Conservation (phyloP, 2,888 invertebrate genomes). For the Trimorus sp. region DNA sequence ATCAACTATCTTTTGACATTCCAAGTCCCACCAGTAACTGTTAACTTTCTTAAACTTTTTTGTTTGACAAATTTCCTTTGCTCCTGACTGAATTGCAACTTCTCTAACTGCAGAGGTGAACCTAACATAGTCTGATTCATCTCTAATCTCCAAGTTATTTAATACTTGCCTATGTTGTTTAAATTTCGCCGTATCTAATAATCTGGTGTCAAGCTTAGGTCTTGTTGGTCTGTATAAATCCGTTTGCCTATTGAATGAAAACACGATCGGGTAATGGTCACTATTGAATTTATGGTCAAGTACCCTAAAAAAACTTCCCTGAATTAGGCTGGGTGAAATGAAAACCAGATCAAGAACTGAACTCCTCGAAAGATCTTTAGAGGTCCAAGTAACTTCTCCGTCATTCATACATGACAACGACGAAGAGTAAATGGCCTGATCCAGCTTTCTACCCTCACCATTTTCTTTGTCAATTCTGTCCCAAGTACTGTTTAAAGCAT, state of each 20-base stretch:
- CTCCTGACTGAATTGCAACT: background rate
- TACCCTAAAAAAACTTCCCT: no score
- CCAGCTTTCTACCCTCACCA: slow-evolving; percentile 22
- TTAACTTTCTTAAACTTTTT: background rate
- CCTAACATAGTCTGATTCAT: background rate
- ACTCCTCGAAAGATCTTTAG: background rate
- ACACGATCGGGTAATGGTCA: background rate
- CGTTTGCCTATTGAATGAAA: background rate
- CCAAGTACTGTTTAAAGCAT: slow-evolving; percentile 5
- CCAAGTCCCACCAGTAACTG: no score
- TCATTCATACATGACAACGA: slow-evolving; percentile 2
- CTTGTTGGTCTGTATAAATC: slow-evolving; percentile 17
- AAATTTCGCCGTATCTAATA: background rate
- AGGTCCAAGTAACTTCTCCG: slow-evolving; percentile 1
- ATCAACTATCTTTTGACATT: no score
- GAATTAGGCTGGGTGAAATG: no score
- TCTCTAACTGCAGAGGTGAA: background rate
- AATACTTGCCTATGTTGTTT: background rate
- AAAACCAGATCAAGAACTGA: no score
- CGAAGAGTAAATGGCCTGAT: background rate
- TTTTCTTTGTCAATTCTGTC: background rate
- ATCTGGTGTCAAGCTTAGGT: background rate
- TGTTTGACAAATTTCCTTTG: background rate
- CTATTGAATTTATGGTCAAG: no score
- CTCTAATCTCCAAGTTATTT: background rate